Base-by-base conservation (phyloP, 2,113 vertebrate species). In the Cichladusa arquata region DNA sequence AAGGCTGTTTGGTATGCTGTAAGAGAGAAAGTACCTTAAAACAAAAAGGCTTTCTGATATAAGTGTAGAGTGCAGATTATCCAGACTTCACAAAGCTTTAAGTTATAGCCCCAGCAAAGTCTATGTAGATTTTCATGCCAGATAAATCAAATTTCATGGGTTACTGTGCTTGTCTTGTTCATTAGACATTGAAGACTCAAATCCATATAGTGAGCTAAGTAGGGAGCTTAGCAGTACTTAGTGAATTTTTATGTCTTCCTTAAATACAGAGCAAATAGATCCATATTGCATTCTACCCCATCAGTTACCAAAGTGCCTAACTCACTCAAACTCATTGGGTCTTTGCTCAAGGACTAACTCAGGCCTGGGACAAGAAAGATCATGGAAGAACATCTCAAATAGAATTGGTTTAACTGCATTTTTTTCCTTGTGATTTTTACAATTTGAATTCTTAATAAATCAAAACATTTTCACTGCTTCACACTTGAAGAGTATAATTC, bases 251-350 rank as follows among this genome's bases (percentile, higher is more conserved):
- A 4, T 0, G 0, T 71, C 29, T 78, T 79, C 29, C 50, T 72
- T 80, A 47, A 3, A 17, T 28, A n/a, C 9, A 53, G 26, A 80
- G 17, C 9, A 38, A 88, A 44, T 6, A 9, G 47, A 24, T 51
- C 4, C 24, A 23, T 40, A 50, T 12, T 47, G 12, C 2, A 0
- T 71, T 62, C 57, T 51, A 60, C 2, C 11, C 14, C 2, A 8
- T 33, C 34, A 36, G 20, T 56, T 64, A 47, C 45, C 29, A 16
- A 90, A 56, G 11, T 42, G 40, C 50, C 16, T 44, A 36, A 56
- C 28, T 81, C 36, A 29, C 9, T 19, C 62, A 53, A 53, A 53
- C 13, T 78, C 25, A 19, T 26, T 45, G 54, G 7, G 9, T 45
- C 38, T 91, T 79, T 76, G 28, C 40, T 80, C 45, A 73, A 51